Conservation (phyloP, 2,113 vertebrate species). For the Fregata magnificens region DNA sequence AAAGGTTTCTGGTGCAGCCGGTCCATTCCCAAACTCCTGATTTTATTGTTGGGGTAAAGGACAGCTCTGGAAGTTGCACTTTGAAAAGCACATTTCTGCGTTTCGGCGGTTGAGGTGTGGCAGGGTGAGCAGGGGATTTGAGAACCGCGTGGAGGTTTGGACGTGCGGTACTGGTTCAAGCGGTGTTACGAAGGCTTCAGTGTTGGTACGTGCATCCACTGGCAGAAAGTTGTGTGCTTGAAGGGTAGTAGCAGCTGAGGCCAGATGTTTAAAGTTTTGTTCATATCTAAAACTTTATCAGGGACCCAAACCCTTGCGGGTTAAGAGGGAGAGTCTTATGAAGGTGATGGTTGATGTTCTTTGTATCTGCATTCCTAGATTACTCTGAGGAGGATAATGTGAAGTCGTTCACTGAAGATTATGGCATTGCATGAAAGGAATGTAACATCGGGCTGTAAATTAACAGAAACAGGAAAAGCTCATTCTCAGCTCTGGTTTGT, state of each 20-base stretch:
- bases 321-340: neutral
- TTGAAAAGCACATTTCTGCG: rapidly evolving
- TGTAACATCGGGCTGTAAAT: neutral
- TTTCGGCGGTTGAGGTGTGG: neutral
- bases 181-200: rapidly evolving
- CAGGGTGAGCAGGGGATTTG: neutral
- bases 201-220: neutral
- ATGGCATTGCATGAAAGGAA: conserved; percentile 15
- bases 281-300: neutral
- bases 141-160: rapidly evolving
- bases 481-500: neutral
- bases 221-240: neutral
- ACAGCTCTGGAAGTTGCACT: neutral
- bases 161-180: rapidly evolving
- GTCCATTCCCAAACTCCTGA: neutral
- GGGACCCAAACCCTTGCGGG: neutral
- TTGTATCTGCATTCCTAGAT: conserved; percentile 38
- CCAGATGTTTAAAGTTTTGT: neutral
- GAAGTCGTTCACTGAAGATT: neutral
- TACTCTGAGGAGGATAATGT: neutral
- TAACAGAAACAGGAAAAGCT: neutral
- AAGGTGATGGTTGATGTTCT: neutral
- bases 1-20: neutral
- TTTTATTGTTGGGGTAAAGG: neutral
- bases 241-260: neutral